Evolutionary conservation across 2,113 vertebrate species (phyloP).

Genomic region (Tragelaphus strepsiceros): DNA sequence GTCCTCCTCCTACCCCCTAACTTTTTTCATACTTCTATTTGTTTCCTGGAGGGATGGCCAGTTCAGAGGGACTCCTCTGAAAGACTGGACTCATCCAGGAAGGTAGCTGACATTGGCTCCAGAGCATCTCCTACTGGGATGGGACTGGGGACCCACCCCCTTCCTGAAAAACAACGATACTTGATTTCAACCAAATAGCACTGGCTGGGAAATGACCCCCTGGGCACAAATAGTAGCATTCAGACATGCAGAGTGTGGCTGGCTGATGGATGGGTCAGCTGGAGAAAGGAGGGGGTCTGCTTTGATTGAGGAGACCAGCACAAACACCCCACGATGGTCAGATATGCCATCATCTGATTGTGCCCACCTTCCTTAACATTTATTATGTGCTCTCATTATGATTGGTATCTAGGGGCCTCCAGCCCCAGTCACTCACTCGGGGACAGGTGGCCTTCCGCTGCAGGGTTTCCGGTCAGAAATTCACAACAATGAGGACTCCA

Average conservation of each 20-base stretch:
- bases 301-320: background rate
- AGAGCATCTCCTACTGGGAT: background rate
- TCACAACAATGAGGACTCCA: conserved; percentile 58
- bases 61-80: background rate
- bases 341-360: rapidly evolving
- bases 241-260: background rate
- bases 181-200: background rate
- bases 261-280: background rate
- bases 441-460: conserved; percentile 40
- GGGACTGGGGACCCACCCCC: background rate
- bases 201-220: background rate
- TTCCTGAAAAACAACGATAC: background rate
- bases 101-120: background rate
- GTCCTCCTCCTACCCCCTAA: background rate
- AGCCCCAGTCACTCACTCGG: background rate
- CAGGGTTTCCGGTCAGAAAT: conserved; percentile 60
- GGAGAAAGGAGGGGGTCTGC: background rate
- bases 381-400: background rate
- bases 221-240: background rate
- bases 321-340: too few relatives aligned
- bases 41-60: background rate
- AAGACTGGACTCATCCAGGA: background rate
- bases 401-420: background rate
- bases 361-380: background rate
- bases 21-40: too few relatives aligned